Percentiles rank a stretch among this genome's conserved stretches.
Evolutionary conservation across 2,797 vertebrate species (phyloP).

Genomic region (Melanitta fusca): DNA sequence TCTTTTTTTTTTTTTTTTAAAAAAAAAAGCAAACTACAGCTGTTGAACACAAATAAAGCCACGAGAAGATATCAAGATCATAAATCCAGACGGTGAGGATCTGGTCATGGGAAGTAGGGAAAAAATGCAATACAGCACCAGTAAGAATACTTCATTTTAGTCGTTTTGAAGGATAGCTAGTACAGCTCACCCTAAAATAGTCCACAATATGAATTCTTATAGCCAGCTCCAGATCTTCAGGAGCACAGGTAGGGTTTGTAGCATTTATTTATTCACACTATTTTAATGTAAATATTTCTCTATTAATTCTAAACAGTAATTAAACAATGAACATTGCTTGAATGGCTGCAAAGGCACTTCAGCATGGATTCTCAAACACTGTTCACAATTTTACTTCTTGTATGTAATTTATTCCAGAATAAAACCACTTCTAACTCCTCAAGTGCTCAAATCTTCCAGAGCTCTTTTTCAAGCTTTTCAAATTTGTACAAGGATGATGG

Average conservation of each 20-base stretch:
- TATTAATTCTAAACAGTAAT: neutral
- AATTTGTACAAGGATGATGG: neutral
- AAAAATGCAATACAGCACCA: neutral
- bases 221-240: neutral
- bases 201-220: neutral
- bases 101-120: neutral
- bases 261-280: neutral
- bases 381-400: neutral
- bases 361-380: neutral
- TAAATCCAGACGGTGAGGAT: neutral
- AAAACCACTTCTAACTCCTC: neutral
- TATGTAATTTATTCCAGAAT: neutral
- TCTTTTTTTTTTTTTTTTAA: neutral
- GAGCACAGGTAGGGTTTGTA: neutral
- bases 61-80: neutral
- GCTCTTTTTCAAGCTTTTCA: neutral
- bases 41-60: conserved; percentile 3
- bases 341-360: neutral
- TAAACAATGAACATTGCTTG: neutral
- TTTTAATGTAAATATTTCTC: neutral
- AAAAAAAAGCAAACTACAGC: neutral
- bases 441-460: neutral
- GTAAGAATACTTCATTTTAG: neutral
- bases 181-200: neutral
- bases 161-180: neutral